Base-by-base conservation (phyloP, 2,113 vertebrate genomes). In the Fukomys damarensis region DNA sequence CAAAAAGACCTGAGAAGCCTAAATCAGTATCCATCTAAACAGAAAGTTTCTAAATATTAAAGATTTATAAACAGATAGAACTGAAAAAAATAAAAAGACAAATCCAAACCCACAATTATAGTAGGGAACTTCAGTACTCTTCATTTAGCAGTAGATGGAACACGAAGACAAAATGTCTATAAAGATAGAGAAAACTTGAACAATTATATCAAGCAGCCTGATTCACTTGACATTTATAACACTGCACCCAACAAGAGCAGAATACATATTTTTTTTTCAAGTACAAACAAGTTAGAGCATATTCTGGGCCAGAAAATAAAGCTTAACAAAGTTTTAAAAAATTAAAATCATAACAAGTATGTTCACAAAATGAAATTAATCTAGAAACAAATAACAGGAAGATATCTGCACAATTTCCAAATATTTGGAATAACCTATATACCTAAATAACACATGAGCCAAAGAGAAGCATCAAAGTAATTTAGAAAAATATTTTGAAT, bases 381-480 rank as follows among this genome's bases (percentile, higher is more conserved):
- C 10, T n/a, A 59, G 35, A 74, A 19, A 43, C 52, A 82, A 82
- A 22, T 41, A 86, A 35, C 13, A 87, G 38, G 14, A 93, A 72
- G 54, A 58, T 65, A 17, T 10, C 19, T 59, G 30, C 38, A 41
- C 65, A 81, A 28, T 49, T 81, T 24, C 5, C 11, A 63, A 86
- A 24, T 32, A 89, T 77, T 65, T 84, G 56, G 24, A 93, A 43
- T 10, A 76, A 77, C 32, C 14, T 28, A 52, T 28, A 52, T 74
- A 91, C 46, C 83, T 32, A 87, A 85, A 56, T 86, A 82, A 82
- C 12, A 92, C 77, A 43, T 49, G 13, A 1, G 19, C 46, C 61
- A 79, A 89, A 92, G 30, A 89, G 85, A 88, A 92, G 38, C 85
- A 59, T 46, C 54, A 41, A 89, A 89, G 14, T 89, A 65, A 65